These are phyloP conservation scores for Enchytraeus crypticus DNA, from an alignment of 2,888 invertebrate species.

Conservation along the genomic window DNA sequence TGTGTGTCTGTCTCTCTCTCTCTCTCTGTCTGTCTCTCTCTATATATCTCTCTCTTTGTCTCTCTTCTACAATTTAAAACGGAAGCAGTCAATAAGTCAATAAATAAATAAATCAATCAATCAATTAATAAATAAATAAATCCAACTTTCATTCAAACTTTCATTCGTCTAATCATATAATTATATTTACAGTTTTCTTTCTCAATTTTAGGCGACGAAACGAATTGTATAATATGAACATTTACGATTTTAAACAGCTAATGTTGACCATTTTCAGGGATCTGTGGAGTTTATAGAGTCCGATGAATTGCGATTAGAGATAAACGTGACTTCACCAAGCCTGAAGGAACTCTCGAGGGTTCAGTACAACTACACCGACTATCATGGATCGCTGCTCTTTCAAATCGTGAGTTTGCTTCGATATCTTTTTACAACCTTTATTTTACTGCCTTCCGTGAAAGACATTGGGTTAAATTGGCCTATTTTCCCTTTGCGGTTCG, in stretches of 20 bases:
- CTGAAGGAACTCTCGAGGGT: conserved; percentile 38
- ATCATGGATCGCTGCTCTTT: conserved; percentile 35
- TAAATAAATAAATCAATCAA: too few relatives aligned
- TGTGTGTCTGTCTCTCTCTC: not conserved
- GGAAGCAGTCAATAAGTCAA: too few relatives aligned
- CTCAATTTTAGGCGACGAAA: too few relatives aligned
- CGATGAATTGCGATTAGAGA: conserved; percentile 37
- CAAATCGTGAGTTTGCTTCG: conserved; percentile 33
- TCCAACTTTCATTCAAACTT: not conserved
- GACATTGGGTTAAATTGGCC: too few relatives aligned
- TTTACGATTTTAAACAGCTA: not conserved
- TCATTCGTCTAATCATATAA: too few relatives aligned
- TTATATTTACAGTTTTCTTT: too few relatives aligned
- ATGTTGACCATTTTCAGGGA: conserved; percentile 30
- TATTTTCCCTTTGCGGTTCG: too few relatives aligned
- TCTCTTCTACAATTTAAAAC: too few relatives aligned
- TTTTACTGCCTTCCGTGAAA: too few relatives aligned
- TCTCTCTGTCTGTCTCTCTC: not conserved
- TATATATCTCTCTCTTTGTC: not conserved
- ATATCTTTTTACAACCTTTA: too few relatives aligned
- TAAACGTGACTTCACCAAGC: conserved; percentile 38
- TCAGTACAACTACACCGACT: conserved; percentile 31
- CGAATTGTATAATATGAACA: too few relatives aligned
- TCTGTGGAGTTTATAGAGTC: conserved; percentile 38
- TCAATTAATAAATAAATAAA: not conserved